These are phyloP conservation scores for Dasysyrphus albostriatus DNA, from an alignment of 2,888 invertebrate species.

Conservation along the genomic window DNA sequence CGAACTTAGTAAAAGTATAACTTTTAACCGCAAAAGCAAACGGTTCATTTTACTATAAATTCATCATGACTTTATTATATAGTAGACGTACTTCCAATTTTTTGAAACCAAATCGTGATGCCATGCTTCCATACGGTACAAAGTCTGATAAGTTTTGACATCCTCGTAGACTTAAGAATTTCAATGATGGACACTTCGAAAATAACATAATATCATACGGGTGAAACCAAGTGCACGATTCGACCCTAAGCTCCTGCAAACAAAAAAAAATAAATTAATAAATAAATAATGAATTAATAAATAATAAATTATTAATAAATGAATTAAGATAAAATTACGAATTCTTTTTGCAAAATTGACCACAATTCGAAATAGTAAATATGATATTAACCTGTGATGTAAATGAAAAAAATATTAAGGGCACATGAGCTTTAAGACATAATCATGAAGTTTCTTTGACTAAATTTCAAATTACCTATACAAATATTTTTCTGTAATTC, in stretches of 20 bases:
- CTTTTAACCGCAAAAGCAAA: background rate
- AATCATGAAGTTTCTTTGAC: too few relatives aligned
- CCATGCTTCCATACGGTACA: constrained; percentile 90
- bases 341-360: too few relatives aligned
- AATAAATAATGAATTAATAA: too few relatives aligned
- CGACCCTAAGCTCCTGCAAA: constrained; percentile 86
- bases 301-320: too few relatives aligned
- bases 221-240: constrained; percentile 90
- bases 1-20: background rate
- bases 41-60: background rate
- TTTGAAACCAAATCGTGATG: constrained; percentile 88
- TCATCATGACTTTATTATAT: background rate
- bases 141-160: constrained; percentile 89
- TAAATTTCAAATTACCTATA: too few relatives aligned
- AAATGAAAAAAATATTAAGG: too few relatives aligned
- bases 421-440: too few relatives aligned
- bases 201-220: constrained; percentile 89
- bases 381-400: too few relatives aligned
- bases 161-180: constrained; percentile 87
- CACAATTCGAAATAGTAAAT: too few relatives aligned
- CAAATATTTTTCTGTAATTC: too few relatives aligned
- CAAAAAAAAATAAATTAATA: background rate
- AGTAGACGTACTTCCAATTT: constrained; percentile 79
- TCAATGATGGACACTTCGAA: constrained; percentile 88
- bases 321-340: too few relatives aligned